Base-by-base conservation (phyloP, 1,140 invertebrate species). In the Nasonia giraulti region DNA sequence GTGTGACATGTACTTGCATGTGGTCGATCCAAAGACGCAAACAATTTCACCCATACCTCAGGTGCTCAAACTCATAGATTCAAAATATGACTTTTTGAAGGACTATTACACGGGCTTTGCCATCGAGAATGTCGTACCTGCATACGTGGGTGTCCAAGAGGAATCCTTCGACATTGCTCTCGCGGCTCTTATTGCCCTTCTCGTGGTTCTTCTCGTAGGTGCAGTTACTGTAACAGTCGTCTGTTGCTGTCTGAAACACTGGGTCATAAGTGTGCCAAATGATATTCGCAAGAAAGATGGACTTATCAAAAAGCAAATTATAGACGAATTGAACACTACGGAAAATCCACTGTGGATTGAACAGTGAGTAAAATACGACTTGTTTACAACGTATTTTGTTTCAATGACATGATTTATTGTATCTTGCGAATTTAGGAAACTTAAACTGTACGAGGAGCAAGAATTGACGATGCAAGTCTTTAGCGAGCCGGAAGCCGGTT, bases 281-380 rank as follows among this genome's bases (percentile, higher is more conserved):
- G 94, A 95, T 87, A 93, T 94, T 87, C 95, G 95, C 83, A 96
- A 96, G 84, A 97, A 96, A 82, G 96, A 97, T 89, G 96, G 96
- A 74, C 90, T 97, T n/a, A 97, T 97, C 27, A 96, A 97, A 81
- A 95, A 97, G 84, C 95, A 96, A 85, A 96, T 97, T 68, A 95
- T 97, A 40, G 96, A 97, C 89, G 96, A 97, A 89, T 91, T 97
- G 14, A 96, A 96, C 87, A 97, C 96, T 3, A 98, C 97, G 0
- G 97, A 98, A 92, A 98, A 98, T 94, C 97, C 97, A 0, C 92
- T 98, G 1, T 98, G 97, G 97, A 96, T 98, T 73, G 97, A 98
- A 94, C 97, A 97, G 96, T 96, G 91, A 94, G 95, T 93, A 50
- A 79, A 85, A 27, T 23, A 23, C 66, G 17, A 68, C 47, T 73